Base-by-base conservation (phyloP, 2,888 invertebrate species). In the Pammene aurita region DNA sequence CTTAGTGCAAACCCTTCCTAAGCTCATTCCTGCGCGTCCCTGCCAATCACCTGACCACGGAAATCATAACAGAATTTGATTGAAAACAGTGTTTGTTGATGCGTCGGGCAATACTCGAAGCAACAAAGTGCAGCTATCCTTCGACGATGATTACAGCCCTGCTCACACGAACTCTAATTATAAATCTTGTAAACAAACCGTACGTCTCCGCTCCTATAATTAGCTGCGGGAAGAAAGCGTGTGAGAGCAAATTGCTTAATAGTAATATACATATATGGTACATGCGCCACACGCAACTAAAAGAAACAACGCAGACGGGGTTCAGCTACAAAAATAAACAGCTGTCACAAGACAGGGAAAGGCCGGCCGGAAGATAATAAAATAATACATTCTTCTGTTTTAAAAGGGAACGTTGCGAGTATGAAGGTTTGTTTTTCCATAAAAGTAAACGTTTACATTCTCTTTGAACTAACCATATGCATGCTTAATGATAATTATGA, bases 231-330 rank as follows among this genome's bases (percentile, higher is more conserved):
- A 85, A 82, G 86, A 87, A 87, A 88, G 85, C 84, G 85, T 83
- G 87, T 85, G 86, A 87, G 87, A 89, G 87, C 85, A 85, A 89
- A 88, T 87, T 84, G 83, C 86, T 84, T 87, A 86, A 86, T 86
- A 86, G 83, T 87, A 80, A 84, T 84, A 85, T 82, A 81, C 79
- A 82, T 80, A 79, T 78, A 80, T 70, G 75, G 75, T 76, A 73
- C 74, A 63, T 50, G 71, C 71, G 75, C 75, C 74, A 73, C 79
- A 79, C 78, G 79, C 78, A 77, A 84, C 77, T 70, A 62, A 73
- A 76, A 76, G 78, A 78, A 78, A 81, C 76, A 77, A 75, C 76
- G 72, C 78, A 72, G 66, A 73, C 73, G 71, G 70, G 68, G 73
- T 70, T 71, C 70, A 71, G 75, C 72, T 78, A 79, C 79, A 65